Evolutionary conservation across 2,888 invertebrate species (phyloP), one percentile per base, ranked within the genome.

Genomic region (Orthosia cruda): DNA sequence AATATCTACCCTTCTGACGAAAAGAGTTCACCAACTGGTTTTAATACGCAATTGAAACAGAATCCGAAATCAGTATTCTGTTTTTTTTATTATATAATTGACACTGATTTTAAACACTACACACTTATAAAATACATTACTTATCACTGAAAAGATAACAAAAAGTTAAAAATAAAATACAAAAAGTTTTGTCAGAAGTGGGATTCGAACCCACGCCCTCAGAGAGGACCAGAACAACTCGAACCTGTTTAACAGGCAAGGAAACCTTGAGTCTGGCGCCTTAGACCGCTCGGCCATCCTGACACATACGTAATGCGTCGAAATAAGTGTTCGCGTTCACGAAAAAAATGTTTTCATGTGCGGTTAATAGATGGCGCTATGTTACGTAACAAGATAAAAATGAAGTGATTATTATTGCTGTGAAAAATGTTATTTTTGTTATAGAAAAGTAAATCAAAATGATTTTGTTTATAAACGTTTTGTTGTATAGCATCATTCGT

Each of bases 221-320:
- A 98, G 97, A 97, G 97, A 97, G 97, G 98, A 98, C 98, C 98
- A 96, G 96, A 96, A 96, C 93, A 94, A 89, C 96, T 96, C 95
- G 97, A 97, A 97, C 98, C 97, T 97, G 97, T 97, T 97, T 97
- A 2, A 98, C 98, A 91, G 94, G 94, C 92, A 94, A 95, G 95
- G 96, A 68, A 87, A 92, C 96, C 96, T 96, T 96, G 96, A 96
- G 96, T 96, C 96, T 96, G 96, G 96, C 98, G 98, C 98, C 98
- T 98, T 98, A 98, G 98, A 98, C 98, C 98, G 98, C 98, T 98
- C 98, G 98, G 98, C 98, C 98, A 98, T 98, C 98, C 98, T 98
- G 98, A 98, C 98, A 78, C 64, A 23, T 91, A 76, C 0, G 0
- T 0, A 0, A 0, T 0, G 0, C 0, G 71, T 50, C 80, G 93